phyloP scores from a whole-genome alignment of 2,888 invertebrate species.

The Dermolepida albohirtum region DNA sequence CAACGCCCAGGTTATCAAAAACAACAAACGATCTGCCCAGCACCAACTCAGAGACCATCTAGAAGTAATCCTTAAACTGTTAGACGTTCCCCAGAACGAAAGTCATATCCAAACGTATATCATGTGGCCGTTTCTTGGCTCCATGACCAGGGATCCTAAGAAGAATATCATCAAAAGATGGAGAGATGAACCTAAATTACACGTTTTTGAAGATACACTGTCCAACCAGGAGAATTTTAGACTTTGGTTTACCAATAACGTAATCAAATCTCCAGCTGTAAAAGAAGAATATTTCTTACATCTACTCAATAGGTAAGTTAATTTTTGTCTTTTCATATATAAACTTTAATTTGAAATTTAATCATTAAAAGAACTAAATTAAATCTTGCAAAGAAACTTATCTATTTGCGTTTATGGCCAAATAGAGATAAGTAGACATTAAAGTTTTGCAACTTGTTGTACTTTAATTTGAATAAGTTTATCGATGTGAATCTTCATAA shows the following conservation, averaged over 20 bases:
- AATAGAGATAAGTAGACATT: no score
- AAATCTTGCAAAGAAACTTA: no score
- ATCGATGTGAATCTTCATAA: no score
- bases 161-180: constrained; percentile 57
- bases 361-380: no score
- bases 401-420: no score
- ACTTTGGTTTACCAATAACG: constrained; percentile 55
- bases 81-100: constrained; percentile 47
- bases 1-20: constrained; percentile 60
- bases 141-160: constrained; percentile 57
- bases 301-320: constrained; percentile 57
- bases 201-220: constrained; percentile 58
- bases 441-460: no score
- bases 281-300: constrained; percentile 52
- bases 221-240: constrained; percentile 54
- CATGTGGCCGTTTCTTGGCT: constrained; percentile 61
- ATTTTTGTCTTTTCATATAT: not conserved
- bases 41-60: constrained; percentile 61
- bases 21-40: constrained; percentile 61
- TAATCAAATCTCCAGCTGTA: constrained; percentile 50
- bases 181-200: constrained; percentile 58
- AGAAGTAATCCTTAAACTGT: constrained; percentile 56
- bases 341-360: no score
- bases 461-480: no score
- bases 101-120: constrained; percentile 56